Evolutionary conservation across 2,113 vertebrate species (phyloP), one percentile per base, ranked within the genome.

Genomic region (Marmota monax): DNA sequence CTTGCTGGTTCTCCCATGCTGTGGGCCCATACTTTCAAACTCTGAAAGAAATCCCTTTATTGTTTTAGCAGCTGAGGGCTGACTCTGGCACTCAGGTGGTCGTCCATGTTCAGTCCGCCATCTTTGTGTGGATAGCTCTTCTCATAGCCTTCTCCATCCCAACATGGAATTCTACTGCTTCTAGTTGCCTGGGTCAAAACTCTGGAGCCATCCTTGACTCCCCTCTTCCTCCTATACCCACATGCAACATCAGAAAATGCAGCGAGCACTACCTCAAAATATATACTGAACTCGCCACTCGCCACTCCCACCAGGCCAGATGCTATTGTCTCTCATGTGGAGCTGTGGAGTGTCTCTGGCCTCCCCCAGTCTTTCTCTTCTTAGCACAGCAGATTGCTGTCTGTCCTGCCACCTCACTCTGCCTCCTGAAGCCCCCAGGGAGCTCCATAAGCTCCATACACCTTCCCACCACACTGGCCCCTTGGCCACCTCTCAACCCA

Each of bases 311-410:
- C 11, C 3, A 5, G 29, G 45, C 23, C 69, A 17, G 29, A 14
- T 34, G 7, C 10, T 14, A 11, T 0, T 0, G 22, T 1, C 51
- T 45, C 39, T 72, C 72, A 14, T 29, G 70, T 25, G 83, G 51
- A 34, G 0, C 4, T 32, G 17, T 3, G 0, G 25, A 7, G 4
- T 3, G 1, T 1, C 0, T 3, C 77, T 37, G 42, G 42, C 79
- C 6, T 48, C 53, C 45, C 11, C 56, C 7, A 25, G 25, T 45
- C 69, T 12, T 32, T 13, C 84, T 67, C 27, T 29, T 37, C 18
- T 92, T 11, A 10, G 25, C 56, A 22, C 2, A 48, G 14, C 3
- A 48, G 14, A 2, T 4, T 29, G 70, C 18, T 4, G 1, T 29
- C 63, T 32, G 25, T 29, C n/a, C 51, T 10, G 0, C 56, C 84